phyloP scores from a whole-genome alignment of 2,113 vertebrate species.

The Hemicordylus capensis region DNA sequence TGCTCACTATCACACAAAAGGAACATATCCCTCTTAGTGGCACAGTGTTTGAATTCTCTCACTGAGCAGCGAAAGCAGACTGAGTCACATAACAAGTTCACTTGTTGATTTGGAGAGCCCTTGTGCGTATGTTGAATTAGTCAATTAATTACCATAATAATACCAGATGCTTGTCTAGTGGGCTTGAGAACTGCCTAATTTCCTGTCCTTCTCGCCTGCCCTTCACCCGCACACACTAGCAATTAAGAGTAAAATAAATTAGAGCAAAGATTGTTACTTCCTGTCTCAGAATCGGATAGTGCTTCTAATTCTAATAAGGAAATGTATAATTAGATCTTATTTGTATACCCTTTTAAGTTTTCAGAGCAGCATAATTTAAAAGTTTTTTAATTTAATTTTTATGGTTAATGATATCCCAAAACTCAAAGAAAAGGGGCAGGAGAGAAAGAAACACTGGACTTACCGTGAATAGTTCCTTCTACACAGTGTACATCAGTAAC shows the following conservation, averaged over 20 bases:
- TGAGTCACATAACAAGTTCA: constrained; percentile 57
- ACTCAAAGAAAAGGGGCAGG: not conserved
- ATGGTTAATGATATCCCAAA: not conserved
- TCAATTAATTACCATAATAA: constrained; percentile 78
- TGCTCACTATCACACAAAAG: constrained; percentile 29
- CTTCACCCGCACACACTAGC: constrained; percentile 15
- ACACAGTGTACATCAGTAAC: too few species aligned
- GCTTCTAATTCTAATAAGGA: not conserved
- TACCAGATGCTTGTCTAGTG: constrained; percentile 68
- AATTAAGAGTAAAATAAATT: constrained; percentile 1
- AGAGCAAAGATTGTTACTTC: not conserved
- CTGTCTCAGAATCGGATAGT: not conserved
- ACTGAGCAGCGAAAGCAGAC: constrained; percentile 70
- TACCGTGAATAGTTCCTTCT: too few species aligned
- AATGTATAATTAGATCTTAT: not conserved
- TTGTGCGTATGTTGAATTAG: constrained; percentile 73
- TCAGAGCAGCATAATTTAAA: not conserved
- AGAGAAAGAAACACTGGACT: too few species aligned
- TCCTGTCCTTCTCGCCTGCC: constrained; percentile 49
- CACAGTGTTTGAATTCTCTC: constrained; percentile 54
- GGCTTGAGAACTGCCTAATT: constrained; percentile 63
- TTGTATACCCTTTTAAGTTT: not conserved
- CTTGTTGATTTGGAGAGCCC: constrained; percentile 72
- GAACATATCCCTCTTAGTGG: constrained; percentile 36
- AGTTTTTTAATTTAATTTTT: not conserved